Conservation (phyloP, 2,888 invertebrate genomes). For the Allolobophora icterica region DNA sequence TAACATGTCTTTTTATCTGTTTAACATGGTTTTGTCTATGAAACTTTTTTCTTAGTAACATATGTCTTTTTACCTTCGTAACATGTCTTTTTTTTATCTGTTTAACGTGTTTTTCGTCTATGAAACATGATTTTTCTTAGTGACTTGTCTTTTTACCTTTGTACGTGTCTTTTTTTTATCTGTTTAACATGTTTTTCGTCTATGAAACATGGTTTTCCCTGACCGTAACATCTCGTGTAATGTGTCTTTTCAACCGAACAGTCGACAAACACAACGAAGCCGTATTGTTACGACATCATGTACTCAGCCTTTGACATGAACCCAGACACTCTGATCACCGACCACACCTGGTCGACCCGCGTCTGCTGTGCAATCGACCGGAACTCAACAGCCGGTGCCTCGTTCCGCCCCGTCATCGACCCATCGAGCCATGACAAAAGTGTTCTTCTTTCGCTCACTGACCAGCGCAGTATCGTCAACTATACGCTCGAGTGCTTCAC, state of each 20-base stretch:
- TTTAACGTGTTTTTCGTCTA: no score
- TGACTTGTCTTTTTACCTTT: not conserved
- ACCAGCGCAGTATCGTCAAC: constrained; percentile 10
- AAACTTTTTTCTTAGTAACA: not conserved
- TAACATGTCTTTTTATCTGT: no score
- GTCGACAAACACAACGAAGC: constrained; percentile 25
- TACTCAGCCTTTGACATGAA: constrained; percentile 9
- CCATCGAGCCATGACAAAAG: not conserved
- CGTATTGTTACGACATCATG: constrained; percentile 41
- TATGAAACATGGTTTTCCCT: no score
- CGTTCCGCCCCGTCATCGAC: constrained; percentile 29
- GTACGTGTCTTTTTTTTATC: no score
- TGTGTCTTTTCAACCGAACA: not conserved
- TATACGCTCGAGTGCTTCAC: constrained; percentile 35
- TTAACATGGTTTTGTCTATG: no score
- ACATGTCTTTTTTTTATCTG: no score
- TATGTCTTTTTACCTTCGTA: not conserved
- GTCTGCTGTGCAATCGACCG: constrained; percentile 37
- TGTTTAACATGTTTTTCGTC: no score
- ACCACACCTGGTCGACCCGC: constrained; percentile 30
- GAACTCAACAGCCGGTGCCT: constrained; percentile 20
- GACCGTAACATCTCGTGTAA: no score
- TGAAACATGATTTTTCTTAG: no score
- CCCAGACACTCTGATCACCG: constrained; percentile 28
- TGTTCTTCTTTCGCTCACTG: not conserved